Conservation (phyloP, 2,113 vertebrate species). For the Bubo blakistoni region DNA sequence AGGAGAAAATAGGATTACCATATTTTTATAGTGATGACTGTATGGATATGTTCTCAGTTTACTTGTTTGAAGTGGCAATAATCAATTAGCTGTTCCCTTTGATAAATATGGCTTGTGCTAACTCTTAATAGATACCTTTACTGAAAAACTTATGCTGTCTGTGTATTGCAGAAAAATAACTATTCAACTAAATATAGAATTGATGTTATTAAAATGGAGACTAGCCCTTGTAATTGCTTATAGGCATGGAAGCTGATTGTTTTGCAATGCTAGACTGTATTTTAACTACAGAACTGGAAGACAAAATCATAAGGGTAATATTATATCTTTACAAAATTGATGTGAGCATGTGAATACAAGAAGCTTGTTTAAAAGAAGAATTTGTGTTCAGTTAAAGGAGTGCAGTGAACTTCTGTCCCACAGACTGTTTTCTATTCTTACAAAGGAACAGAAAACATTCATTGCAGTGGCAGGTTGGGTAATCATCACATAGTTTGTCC, state of each 20-base stretch:
- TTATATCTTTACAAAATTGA: neutral
- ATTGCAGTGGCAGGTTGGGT: conserved; percentile 59
- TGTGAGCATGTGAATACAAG: neutral
- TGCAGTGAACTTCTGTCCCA: conserved; percentile 79
- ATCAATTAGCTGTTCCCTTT: neutral
- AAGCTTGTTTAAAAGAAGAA: conserved; percentile 53
- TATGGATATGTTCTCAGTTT: neutral
- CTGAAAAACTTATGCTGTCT: neutral
- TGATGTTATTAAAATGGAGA: neutral
- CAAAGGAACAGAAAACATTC: conserved; percentile 63
- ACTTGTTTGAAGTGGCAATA: neutral
- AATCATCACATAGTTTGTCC: conserved; percentile 62
- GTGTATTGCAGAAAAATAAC: neutral
- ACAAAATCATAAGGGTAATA: neutral
- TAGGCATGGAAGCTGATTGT: neutral
- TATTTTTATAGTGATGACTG: neutral
- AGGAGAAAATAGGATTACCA: neutral
- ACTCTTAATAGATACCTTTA: neutral
- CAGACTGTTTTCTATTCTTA: conserved; percentile 65
- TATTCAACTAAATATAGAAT: neutral
- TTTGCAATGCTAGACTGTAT: neutral
- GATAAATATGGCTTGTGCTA: neutral
- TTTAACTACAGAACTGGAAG: neutral
- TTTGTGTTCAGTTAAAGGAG: conserved; percentile 56
- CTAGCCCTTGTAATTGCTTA: neutral